Conservation (phyloP, 37 sponge, comb jelly and placozoan genomes). For the Chondrilla cf. caribensis region DNA sequence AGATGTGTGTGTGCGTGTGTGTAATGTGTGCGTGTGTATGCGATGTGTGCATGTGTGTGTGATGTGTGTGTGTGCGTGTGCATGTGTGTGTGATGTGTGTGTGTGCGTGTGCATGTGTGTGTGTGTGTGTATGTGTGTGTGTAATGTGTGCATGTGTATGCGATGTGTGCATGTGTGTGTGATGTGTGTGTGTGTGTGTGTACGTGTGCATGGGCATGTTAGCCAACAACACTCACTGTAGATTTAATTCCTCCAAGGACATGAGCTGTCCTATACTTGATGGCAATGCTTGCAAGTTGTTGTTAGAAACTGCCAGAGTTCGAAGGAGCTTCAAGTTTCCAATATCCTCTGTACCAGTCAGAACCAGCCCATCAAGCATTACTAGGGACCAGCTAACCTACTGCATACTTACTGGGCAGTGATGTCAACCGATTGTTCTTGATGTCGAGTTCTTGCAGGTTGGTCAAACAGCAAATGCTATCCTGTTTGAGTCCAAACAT, state of each 20-base stretch:
- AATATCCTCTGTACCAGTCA: slow-evolving; percentile 28
- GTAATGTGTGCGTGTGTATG: too few relatives aligned
- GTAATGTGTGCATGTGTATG: too few relatives aligned
- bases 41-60: too few relatives aligned
- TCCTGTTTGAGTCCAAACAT: slow-evolving; percentile 45
- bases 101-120: too few relatives aligned
- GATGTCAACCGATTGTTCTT: slow-evolving; percentile 61
- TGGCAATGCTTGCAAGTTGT: slow-evolving; percentile 40
- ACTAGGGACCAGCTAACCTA: too few relatives aligned
- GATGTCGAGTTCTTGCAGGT: slow-evolving; percentile 60
- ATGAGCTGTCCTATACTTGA: slow-evolving; percentile 41
- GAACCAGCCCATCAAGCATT: too few relatives aligned
- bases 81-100: too few relatives aligned
- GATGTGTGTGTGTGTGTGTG: background rate
- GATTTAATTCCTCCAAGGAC: slow-evolving; percentile 57
- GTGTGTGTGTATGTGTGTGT: too few relatives aligned
- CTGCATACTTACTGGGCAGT: slow-evolving; percentile 37
- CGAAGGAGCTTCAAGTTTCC: slow-evolving; percentile 42
- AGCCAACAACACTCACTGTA: slow-evolving; percentile 56
- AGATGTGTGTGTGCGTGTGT: too few relatives aligned
- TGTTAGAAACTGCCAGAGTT: slow-evolving; percentile 55
- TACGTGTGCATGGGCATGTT: too few relatives aligned
- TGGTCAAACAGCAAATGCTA: slow-evolving; percentile 35
- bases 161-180: too few relatives aligned
- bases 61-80: too few relatives aligned